Base-by-base conservation (phyloP, 2,888 invertebrate species). In the Flabesymbios commensalis region DNA sequence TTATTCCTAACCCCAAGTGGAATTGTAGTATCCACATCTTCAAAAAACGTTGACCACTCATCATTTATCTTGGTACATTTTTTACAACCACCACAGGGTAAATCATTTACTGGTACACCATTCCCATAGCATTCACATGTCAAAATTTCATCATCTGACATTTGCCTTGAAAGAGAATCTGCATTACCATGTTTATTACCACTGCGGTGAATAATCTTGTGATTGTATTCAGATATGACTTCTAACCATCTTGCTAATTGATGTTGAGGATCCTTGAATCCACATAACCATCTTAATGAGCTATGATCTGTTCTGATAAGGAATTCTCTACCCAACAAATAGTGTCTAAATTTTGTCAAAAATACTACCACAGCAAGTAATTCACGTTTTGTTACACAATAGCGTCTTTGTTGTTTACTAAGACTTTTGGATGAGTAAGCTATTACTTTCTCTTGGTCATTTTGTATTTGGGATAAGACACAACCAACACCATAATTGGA, bases 361-460 rank as follows among this genome's bases (percentile, higher is more conserved):
- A 45, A 45, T 24, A 45, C 45, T 45, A 45, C 45, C 45, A 45
- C 45, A 19, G 45, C 45, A 14, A 45, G 22, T 7, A 45, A 24
- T 22, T 45, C 45, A 10, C 45, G 10, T 45, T 24, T 45, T 24
- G 45, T 45, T 7, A 45, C 45, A 45, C 45, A 45, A 45, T 45
- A 45, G 10, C 45, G 10, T 22, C 45, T 10, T 22, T 45, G 45
- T 22, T 7, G 17, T 22, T 45, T 45, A 19, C 17, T 45, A 7
- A 45, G 45, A 7, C 14, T 17, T 22, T 45, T 45, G 45, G n/a
- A 19, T 7, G 45, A 14, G 22, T 19, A 45, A 10, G 45, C 45
- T 19, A 45, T 22, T 7, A 24, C n/a, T 45, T 24, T 45, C 45
- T 45, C 22, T 7, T 45, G n/a, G 7, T 7, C 10, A 7, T 22